These are phyloP conservation scores for Archivesica marissinica DNA, from an alignment of 1,140 invertebrate species.

Conservation along the genomic window DNA sequence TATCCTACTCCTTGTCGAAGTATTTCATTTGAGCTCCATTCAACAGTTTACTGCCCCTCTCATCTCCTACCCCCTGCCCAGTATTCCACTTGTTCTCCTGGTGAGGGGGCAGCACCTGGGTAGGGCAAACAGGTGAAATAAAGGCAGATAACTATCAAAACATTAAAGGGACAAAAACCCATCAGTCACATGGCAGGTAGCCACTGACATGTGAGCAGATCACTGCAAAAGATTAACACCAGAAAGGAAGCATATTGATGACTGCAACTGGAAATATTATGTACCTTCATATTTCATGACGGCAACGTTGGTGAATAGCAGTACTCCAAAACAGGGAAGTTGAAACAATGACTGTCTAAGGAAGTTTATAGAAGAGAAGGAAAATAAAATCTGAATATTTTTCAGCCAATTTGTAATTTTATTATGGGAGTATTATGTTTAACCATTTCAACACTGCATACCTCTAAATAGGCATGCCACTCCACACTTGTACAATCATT, in stretches of 20 bases:
- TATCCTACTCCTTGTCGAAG: not conserved
- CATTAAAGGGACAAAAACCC: conserved; percentile 61
- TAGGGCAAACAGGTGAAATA: conserved; percentile 51
- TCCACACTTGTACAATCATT: too few relatives aligned
- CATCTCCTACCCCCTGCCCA: not conserved
- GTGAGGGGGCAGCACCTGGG: conserved; percentile 28
- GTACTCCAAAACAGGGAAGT: too few relatives aligned
- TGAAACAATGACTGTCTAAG: too few relatives aligned
- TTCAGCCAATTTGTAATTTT: too few relatives aligned
- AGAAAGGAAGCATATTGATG: not conserved
- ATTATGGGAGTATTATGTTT: too few relatives aligned
- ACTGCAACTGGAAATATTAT: too few relatives aligned
- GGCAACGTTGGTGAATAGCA: too few relatives aligned
- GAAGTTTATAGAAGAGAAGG: too few relatives aligned
- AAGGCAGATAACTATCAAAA: conserved; percentile 50
- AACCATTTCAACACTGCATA: too few relatives aligned
- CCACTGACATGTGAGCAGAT: conserved; percentile 9
- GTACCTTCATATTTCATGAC: too few relatives aligned
- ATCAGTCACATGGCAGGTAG: conserved; percentile 33
- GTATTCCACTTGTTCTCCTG: conserved; percentile 31
- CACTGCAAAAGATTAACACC: not conserved
- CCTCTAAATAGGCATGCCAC: too few relatives aligned
- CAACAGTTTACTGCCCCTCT: conserved; percentile 23
- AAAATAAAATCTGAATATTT: too few relatives aligned
- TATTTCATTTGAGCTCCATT: not conserved